These are phyloP conservation scores for Leptonema lineaticorne DNA, from an alignment of 1,140 invertebrate species.

Conservation along the genomic window DNA sequence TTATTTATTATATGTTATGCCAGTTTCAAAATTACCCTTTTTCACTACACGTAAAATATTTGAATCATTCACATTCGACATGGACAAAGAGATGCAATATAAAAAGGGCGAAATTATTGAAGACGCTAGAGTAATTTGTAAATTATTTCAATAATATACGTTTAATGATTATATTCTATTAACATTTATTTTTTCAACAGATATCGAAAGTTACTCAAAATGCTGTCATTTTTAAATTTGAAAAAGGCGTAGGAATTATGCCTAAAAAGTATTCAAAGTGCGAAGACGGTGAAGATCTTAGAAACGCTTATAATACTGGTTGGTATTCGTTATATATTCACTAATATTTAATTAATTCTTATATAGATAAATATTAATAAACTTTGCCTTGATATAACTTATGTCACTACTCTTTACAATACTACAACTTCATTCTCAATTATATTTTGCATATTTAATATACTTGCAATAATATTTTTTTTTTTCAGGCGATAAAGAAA, in stretches of 20 bases:
- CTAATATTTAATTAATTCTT: too few relatives aligned
- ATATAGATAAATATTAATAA: too few relatives aligned
- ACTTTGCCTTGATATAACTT: too few relatives aligned
- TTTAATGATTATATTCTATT: neutral
- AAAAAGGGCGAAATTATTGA: slow-evolving; percentile 49
- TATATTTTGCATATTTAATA: neutral
- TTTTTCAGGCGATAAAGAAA: slow-evolving; percentile 51
- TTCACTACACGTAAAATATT: slow-evolving; percentile 51
- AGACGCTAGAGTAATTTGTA: slow-evolving; percentile 47
- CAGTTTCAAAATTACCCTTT: slow-evolving; percentile 63
- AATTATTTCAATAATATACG: slow-evolving; percentile 1
- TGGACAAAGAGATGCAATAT: slow-evolving; percentile 48
- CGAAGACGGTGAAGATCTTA: slow-evolving; percentile 2
- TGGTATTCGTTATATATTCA: too few relatives aligned
- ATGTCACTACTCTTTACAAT: too few relatives aligned
- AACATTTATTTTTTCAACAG: slow-evolving; percentile 20
- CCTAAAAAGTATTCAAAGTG: slow-evolving; percentile 1
- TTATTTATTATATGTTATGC: slow-evolving; percentile 66
- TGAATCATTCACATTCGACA: slow-evolving; percentile 44
- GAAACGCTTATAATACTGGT: slow-evolving; percentile 31
- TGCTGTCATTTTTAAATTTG: slow-evolving; percentile 34
- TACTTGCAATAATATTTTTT: neutral
- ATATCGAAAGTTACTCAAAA: slow-evolving; percentile 30
- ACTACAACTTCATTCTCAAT: too few relatives aligned
- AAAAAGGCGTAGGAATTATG: slow-evolving; percentile 29